A percentile compares a stretch with the other conserved stretches of the same genome.
These are phyloP conservation scores for Apotomis capreana DNA, from an alignment of 2,888 invertebrate genomes.

Conservation along the genomic window DNA sequence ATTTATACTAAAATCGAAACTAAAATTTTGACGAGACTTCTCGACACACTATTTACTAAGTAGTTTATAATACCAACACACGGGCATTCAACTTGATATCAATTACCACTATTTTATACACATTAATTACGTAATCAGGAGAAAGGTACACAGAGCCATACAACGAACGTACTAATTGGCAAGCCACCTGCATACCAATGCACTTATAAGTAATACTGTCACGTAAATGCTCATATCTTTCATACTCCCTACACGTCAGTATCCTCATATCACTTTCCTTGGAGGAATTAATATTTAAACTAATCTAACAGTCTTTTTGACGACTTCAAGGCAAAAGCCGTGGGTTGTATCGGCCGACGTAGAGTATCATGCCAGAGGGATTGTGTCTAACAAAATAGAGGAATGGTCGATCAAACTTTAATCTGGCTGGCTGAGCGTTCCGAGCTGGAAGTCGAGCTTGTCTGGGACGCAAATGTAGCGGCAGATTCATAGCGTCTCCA, in stretches of 20 bases:
- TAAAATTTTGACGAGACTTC: slow-evolving; percentile 36
- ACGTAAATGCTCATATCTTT: slow-evolving; percentile 76
- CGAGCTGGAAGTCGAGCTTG: slow-evolving; percentile 88
- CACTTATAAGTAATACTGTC: slow-evolving; percentile 78
- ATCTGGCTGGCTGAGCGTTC: slow-evolving; percentile 85
- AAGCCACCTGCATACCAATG: slow-evolving; percentile 61
- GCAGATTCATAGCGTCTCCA: slow-evolving; percentile 82
- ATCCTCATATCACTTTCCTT: slow-evolving; percentile 78
- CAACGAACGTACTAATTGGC: slow-evolving; percentile 46
- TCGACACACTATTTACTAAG: slow-evolving; percentile 46
- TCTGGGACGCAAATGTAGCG: slow-evolving; percentile 87
- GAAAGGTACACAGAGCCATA: slow-evolving; percentile 52
- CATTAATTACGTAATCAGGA: slow-evolving; percentile 63
- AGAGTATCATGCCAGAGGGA: slow-evolving; percentile 94
- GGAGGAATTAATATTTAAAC: slow-evolving; percentile 73
- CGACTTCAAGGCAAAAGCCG: slow-evolving; percentile 87
- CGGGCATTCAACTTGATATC: slow-evolving; percentile 61
- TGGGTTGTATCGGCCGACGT: slow-evolving; percentile 94
- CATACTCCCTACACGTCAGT: slow-evolving; percentile 75
- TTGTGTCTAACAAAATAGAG: slow-evolving; percentile 95
- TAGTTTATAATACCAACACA: slow-evolving; percentile 57
- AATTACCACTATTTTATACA: slow-evolving; percentile 63
- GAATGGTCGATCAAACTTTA: slow-evolving; percentile 94
- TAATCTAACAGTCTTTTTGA: slow-evolving; percentile 78
- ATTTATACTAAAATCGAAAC: slow-evolving; percentile 42